Base-by-base conservation (phyloP, 2,797 vertebrate genomes). In the Myiotriccus ornatus region DNA sequence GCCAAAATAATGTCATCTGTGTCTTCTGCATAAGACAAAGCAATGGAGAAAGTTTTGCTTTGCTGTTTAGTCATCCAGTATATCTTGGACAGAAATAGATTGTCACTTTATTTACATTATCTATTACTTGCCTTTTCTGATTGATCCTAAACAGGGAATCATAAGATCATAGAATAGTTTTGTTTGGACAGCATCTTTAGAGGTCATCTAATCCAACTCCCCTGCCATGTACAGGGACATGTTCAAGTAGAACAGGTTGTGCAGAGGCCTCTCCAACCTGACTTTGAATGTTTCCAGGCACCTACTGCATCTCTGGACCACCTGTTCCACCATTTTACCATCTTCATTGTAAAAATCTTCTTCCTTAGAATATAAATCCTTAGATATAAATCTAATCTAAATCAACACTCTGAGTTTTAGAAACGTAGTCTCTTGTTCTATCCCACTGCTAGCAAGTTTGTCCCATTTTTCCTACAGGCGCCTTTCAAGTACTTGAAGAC, bases 1-100 rank as follows among this genome's bases (percentile, higher is more conserved):
- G 86, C 78, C 94, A 95, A 76, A 94, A 50, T 41, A 28, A 63
- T 95, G 41, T 95, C 56, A 76, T 94, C 70, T 93, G 28, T 93
- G 56, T 90, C 47, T 95, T 32, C 78, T 67, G 32, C 57, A 67
- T 74, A 35, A 74, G 55, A 64, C 71, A 84, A 70, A 89, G 35
- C 68, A 96, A 87, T 77, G 67, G 91, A 95, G 65, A 32, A 22
- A 84, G 23, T 76, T 95, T 77, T 93, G 84, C 62, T 95, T 39
- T 85, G 43, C 27, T 50, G 12, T 73, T 91, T 92, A 67, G 43
- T 71, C 12, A 91, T 87, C 59, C 63, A 88, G 15, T 44, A 17
- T 77, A 69, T 91, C 65, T 93, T 78, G 68, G 44, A 71, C 43
- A 79, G 67, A 95, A 93, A 49, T 79, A 80, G 32, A 87, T 60